phyloP scores from a whole-genome alignment of 2,888 invertebrate species.

The Caenorhabditis auriculariae region DNA sequence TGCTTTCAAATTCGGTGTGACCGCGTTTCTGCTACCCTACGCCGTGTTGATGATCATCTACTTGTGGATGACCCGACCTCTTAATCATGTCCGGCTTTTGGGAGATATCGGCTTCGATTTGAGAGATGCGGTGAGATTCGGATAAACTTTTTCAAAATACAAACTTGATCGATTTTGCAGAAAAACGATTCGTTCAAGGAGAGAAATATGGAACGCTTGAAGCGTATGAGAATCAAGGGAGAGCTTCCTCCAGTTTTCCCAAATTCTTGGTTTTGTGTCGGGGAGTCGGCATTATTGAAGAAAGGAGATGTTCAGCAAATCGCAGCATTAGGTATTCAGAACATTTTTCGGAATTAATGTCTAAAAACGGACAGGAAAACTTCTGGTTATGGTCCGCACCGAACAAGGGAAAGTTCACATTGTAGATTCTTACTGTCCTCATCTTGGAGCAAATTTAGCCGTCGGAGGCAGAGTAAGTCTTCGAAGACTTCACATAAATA shows the following conservation, averaged over 20 bases:
- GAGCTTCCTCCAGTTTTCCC: conserved; percentile 81
- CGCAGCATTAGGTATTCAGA: conserved; percentile 72
- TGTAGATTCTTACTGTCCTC: conserved; percentile 85
- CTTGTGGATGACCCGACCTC: too few relatives aligned
- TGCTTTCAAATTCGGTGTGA: too few relatives aligned
- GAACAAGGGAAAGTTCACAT: conserved; percentile 73
- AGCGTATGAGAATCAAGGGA: conserved; percentile 65
- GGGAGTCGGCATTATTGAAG: conserved; percentile 73
- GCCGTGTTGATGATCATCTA: too few relatives aligned
- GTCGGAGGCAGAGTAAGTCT: conserved; percentile 72
- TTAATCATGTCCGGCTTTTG: too few relatives aligned
- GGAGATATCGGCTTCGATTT: too few relatives aligned
- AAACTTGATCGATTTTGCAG: conserved; percentile 14
- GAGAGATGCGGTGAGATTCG: too few relatives aligned
- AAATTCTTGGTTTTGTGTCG: conserved; percentile 83
- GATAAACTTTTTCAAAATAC: neutral
- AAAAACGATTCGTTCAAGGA: conserved; percentile 34
- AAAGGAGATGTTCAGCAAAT: conserved; percentile 71
- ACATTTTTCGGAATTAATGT: neutral
- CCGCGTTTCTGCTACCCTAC: too few relatives aligned
- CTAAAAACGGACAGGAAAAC: conserved; percentile 69
- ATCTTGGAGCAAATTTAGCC: conserved; percentile 83
- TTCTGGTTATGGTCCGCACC: conserved; percentile 75
- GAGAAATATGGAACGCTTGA: conserved; percentile 34
- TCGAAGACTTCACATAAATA: neutral